These are phyloP conservation scores for Cephonodes hylas DNA, from an alignment of 2,888 invertebrate genomes.

Conservation along the genomic window DNA sequence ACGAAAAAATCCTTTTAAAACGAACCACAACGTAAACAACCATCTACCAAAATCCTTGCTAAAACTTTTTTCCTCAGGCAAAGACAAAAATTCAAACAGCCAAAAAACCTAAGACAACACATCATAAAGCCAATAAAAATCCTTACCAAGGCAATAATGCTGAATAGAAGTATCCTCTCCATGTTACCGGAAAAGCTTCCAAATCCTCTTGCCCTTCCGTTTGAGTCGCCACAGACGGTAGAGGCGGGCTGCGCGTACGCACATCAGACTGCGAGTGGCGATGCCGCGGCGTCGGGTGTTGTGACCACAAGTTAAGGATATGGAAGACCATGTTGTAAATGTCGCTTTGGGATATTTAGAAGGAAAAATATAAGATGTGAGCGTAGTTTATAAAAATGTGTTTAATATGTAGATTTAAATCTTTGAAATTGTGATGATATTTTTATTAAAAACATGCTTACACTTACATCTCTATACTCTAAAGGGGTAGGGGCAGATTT, in stretches of 20 bases:
- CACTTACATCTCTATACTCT: no score
- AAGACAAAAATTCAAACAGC: background rate
- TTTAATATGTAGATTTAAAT: no score
- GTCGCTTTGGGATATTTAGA: no score
- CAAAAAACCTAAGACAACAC: background rate
- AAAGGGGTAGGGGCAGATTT: no score
- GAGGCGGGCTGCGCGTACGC: slow-evolving; percentile 56
- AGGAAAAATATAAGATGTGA: no score
- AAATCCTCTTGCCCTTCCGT: slow-evolving; percentile 40
- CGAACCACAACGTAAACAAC: no score
- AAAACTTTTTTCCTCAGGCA: background rate
- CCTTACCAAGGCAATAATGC: slow-evolving; percentile 32
- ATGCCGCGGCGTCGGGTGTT: background rate
- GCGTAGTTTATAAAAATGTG: no score
- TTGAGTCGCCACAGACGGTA: slow-evolving; percentile 52
- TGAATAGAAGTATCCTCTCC: slow-evolving; percentile 26
- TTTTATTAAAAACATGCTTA: no score
- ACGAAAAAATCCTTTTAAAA: no score
- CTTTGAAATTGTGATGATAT: no score
- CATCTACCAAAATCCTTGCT: background rate
- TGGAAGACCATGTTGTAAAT: no score
- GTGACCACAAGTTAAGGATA: background rate
- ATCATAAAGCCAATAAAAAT: no score
- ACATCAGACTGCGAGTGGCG: slow-evolving; percentile 43
- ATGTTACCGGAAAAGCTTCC: slow-evolving; percentile 38